Evolutionary conservation across 2,888 invertebrate genomes (phyloP).

Genomic region (Sminthurides aquaticus): DNA sequence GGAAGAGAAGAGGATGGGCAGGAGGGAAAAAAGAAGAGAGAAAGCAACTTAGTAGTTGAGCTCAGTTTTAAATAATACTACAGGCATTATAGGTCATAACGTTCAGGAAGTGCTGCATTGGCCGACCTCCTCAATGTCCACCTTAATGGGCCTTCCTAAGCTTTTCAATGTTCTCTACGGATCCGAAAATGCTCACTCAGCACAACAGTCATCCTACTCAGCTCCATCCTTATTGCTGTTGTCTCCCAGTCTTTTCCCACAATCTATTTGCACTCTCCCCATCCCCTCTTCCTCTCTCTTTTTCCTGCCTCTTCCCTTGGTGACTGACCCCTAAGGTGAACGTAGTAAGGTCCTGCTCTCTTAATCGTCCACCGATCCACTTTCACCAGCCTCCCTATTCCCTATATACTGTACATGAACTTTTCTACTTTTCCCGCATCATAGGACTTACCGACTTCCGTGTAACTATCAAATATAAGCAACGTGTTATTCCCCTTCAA

Average conservation of each 20-base stretch:
- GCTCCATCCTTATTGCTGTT: background rate
- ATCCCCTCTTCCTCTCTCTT: constrained; percentile 3
- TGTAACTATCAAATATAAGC: too few relatives aligned
- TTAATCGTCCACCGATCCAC: too few relatives aligned
- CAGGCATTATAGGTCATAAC: constrained; percentile 44
- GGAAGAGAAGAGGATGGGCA: background rate
- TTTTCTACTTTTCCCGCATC: too few relatives aligned
- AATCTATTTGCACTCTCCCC: constrained; percentile 5
- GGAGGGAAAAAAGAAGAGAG: background rate
- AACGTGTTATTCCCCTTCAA: too few relatives aligned
- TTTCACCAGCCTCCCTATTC: too few relatives aligned
- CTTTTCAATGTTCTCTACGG: constrained; percentile 43
- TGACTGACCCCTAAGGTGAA: too few relatives aligned
- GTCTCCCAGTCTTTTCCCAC: constrained; percentile 5
- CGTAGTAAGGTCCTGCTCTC: too few relatives aligned
- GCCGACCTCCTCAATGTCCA: constrained; percentile 44
- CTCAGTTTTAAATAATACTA: constrained; percentile 44
- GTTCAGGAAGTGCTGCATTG: constrained; percentile 44
- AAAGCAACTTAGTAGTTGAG: constrained; percentile 20
- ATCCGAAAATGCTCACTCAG: constrained; percentile 43
- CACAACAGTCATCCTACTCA: constrained; percentile 32
- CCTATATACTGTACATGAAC: too few relatives aligned
- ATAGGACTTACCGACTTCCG: too few relatives aligned
- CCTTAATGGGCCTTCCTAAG: constrained; percentile 43
- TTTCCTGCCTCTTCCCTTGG: too few relatives aligned